Percentiles rank a stretch among this genome's conserved stretches.
These are phyloP conservation scores for Artemia sinica DNA, from an alignment of 2,888 invertebrate species.

Conservation along the genomic window DNA sequence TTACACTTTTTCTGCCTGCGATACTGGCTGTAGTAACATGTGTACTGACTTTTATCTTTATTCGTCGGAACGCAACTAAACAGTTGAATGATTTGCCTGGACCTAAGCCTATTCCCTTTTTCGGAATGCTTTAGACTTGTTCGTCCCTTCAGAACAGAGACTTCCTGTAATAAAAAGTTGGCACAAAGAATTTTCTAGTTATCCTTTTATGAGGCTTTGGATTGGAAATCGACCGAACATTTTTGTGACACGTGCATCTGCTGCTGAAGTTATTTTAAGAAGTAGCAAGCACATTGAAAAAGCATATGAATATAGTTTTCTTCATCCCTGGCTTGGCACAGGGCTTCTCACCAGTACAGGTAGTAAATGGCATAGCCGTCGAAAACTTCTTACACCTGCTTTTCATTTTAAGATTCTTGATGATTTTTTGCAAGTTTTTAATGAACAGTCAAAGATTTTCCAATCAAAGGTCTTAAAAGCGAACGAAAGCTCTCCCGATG, in stretches of 20 bases:
- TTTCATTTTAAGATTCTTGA: constrained; percentile 36
- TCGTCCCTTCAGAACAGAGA: constrained; percentile 46
- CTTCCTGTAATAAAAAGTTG: background rate
- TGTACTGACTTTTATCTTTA: no score
- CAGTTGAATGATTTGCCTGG: constrained; percentile 44
- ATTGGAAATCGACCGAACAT: constrained; percentile 16
- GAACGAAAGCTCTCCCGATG: constrained; percentile 23
- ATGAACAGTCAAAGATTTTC: constrained; percentile 20
- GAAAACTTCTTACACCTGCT: constrained; percentile 34
- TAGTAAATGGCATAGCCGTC: constrained; percentile 32
- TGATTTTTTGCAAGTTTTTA: constrained; percentile 30
- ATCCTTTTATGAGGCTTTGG: constrained; percentile 17
- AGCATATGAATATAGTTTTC: constrained; percentile 26
- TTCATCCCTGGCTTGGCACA: constrained; percentile 26
- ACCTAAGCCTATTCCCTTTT: constrained; percentile 48
- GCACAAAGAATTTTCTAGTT: background rate
- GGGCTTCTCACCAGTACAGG: constrained; percentile 25
- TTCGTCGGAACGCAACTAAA: no score
- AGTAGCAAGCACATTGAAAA: constrained; percentile 30
- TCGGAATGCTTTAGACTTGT: constrained; percentile 55
- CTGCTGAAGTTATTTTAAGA: constrained; percentile 28
- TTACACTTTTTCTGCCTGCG: no score
- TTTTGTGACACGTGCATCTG: background rate
- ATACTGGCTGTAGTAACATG: no score
- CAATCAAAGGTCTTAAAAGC: constrained; percentile 14